These are phyloP conservation scores for Anoura caudifer DNA, from an alignment of 2,113 vertebrate genomes.

Conservation along the genomic window DNA sequence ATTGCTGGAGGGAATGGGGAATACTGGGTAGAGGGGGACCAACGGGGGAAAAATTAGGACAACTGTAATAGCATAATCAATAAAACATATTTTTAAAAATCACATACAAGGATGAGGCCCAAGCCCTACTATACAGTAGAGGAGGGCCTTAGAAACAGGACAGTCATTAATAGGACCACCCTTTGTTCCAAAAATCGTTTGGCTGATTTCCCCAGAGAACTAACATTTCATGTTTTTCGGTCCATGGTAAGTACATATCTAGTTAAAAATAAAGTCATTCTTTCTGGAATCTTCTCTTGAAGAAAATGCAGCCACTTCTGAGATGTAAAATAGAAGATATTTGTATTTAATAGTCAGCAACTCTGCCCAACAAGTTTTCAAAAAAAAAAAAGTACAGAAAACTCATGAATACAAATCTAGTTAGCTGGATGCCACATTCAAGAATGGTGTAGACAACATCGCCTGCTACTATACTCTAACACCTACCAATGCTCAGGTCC, in stretches of 20 bases:
- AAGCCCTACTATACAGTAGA: background rate
- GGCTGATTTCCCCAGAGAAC: background rate
- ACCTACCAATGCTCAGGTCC: background rate
- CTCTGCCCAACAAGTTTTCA: background rate
- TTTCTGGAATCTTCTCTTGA: background rate
- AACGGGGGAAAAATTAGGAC: too few species aligned
- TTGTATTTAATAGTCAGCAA: background rate
- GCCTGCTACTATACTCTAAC: background rate
- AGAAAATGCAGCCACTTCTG: background rate
- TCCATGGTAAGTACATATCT: background rate
- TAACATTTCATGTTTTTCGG: constrained; percentile 3
- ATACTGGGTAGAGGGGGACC: too few species aligned
- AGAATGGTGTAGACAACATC: background rate
- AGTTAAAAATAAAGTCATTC: background rate
- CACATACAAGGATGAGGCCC: background rate
- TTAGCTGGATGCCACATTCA: background rate
- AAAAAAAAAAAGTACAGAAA: background rate
- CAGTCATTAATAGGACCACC: background rate
- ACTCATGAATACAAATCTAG: background rate
- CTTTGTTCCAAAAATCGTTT: background rate
- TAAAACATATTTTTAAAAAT: background rate
- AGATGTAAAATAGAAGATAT: constrained; percentile 25
- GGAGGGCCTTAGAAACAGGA: background rate
- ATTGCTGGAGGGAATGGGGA: too few species aligned
- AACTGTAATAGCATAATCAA: too few species aligned